Evolutionary conservation across 2,888 invertebrate genomes (phyloP), one percentile per base, ranked within the genome.

Genomic region (Schrankia costaestrigalis): DNA sequence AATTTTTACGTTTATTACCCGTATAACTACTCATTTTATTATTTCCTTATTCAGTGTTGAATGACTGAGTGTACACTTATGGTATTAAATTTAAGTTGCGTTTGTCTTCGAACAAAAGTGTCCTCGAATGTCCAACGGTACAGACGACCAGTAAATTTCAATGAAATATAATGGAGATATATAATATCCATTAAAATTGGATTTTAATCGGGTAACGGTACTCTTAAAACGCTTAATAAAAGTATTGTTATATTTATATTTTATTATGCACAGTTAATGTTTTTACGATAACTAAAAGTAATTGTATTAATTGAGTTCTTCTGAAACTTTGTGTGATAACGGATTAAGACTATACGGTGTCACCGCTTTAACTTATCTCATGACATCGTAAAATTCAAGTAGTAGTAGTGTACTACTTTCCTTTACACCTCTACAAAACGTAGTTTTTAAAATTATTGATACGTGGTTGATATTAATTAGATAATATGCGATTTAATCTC

Each of bases 151-250:
- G 26, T 38, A 23, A 37, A 31, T 26, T 27, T 10, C 17, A 22
- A 34, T 34, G 22, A 34, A 29, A 34, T 33, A 14, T 31, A 41
- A 34, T 21, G 23, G 24, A 41, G 22, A 19, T 25, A 23, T 12
- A 39, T 34, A 35, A 32, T 17, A 23, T 9, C 25, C 38, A 30
- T 31, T 26, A 14, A 49, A 39, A 51, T 46, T 40, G 33, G 18
- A 35, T 28, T 29, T 37, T 47, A 45, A 41, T 52, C 12, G 34
- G 38, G 34, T 43, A 56, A 52, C 52, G 19, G 56, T 22, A 15
- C 24, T 29, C 11, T 27, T 22, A 5, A 7, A 34, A 28, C 25
- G 21, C 31, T 42, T 36, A 46, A 32, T 33, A 33, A 26, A 25
- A 41, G 11, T 36, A 53, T 38, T 47, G 35, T 29, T 31, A 41